Conservation (phyloP, 1,140 invertebrate genomes). For the Drosophila kepulauana region DNA sequence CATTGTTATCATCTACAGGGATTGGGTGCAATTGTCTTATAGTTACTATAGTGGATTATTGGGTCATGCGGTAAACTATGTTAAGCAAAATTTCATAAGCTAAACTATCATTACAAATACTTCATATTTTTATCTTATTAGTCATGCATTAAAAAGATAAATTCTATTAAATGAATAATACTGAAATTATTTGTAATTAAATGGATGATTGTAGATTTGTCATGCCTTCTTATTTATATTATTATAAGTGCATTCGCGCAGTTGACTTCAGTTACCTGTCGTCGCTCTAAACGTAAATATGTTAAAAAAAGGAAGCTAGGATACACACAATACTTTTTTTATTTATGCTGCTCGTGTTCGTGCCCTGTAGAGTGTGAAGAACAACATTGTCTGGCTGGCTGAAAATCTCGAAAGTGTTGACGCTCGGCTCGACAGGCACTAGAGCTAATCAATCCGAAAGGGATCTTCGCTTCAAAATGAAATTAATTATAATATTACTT, state of each 20-base stretch:
- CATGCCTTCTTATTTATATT: neutral
- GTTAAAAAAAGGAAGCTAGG: constrained; percentile 41
- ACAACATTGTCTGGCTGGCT: constrained; percentile 93
- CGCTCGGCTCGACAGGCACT: constrained; percentile 86
- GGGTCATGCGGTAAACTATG: no score
- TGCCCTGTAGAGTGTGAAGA: constrained; percentile 91
- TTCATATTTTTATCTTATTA: no score
- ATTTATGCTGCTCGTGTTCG: constrained; percentile 87
- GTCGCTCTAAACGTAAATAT: constrained; percentile 58
- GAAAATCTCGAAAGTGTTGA: constrained; percentile 86
- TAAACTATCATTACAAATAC: no score
- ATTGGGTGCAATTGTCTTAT: no score
- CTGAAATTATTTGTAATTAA: neutral
- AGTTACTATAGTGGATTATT: no score
- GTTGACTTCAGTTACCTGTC: constrained; percentile 45
- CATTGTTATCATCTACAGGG: no score
- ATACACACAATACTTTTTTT: constrained; percentile 51
- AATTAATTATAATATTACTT: no score
- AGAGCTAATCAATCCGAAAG: neutral
- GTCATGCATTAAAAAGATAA: no score
- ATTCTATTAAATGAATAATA: no score
- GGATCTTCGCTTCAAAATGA: no score
- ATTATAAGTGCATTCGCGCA: neutral
- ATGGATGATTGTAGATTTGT: neutral
- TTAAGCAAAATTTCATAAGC: no score